A percentile compares a stretch with the other conserved stretches of the same genome.
phyloP scores from a whole-genome alignment of 2,888 invertebrate species.

The Clunio marinus region DNA sequence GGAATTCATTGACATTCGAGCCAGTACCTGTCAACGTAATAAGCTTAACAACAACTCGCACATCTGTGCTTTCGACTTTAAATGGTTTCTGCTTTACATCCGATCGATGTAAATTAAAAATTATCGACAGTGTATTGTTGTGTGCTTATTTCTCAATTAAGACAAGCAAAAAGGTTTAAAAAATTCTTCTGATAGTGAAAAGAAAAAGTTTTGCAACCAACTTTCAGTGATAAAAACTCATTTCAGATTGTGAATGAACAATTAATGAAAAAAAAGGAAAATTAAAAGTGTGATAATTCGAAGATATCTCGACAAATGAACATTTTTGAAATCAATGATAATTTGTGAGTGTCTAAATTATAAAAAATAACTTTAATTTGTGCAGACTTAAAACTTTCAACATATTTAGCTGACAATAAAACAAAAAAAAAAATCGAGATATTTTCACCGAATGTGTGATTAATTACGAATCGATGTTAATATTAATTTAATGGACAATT shows the following conservation, averaged over 20 bases:
- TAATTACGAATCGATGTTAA: constrained; percentile 29
- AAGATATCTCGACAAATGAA: neutral
- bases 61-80: too few relatives aligned
- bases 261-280: too few relatives aligned
- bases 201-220: too few relatives aligned
- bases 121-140: neutral
- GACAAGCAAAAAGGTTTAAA: neutral
- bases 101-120: neutral
- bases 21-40: neutral
- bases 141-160: neutral
- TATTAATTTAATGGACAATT: constrained; percentile 38
- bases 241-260: too few relatives aligned
- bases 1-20: neutral
- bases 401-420: too few relatives aligned
- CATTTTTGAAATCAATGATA: too few relatives aligned
- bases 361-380: too few relatives aligned
- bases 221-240: too few relatives aligned
- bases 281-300: neutral
- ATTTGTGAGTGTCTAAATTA: too few relatives aligned
- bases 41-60: neutral
- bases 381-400: too few relatives aligned
- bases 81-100: neutral
- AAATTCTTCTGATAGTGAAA: too few relatives aligned
- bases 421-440: too few relatives aligned
- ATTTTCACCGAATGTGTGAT: constrained; percentile 36